Conservation (phyloP, 2,888 invertebrate species). For the Allygus modestus region DNA sequence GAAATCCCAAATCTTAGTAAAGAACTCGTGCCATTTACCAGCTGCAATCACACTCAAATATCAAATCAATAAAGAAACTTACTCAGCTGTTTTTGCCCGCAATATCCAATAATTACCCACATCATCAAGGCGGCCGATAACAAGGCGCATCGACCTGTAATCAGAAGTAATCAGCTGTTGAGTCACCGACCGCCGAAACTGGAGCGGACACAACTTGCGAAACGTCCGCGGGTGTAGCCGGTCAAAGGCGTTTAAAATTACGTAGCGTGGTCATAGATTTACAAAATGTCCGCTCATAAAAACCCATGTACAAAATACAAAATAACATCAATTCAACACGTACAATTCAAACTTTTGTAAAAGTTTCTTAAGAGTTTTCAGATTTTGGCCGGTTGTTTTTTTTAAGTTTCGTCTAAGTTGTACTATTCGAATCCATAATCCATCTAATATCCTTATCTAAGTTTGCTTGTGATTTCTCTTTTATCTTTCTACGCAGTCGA, state of each 20-base stretch:
- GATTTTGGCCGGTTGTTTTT: no score
- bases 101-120: background rate
- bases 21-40: no score
- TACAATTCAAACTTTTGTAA: no score
- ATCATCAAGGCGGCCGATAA: background rate
- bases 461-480: no score
- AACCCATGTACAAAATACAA: no score
- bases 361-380: no score
- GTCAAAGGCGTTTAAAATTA: background rate
- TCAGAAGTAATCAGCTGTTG: constrained; percentile 27
- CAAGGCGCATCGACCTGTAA: constrained; percentile 24
- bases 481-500: no score
- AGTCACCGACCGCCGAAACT: constrained; percentile 27
- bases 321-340: no score
- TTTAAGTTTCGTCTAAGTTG: no score
- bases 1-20: no score
- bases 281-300: background rate
- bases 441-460: no score
- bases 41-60: background rate
- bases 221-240: constrained; percentile 16
- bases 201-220: constrained; percentile 30
- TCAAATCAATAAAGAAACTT: background rate
- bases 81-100: background rate
- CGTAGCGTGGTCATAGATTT: background rate
- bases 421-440: no score